Conservation (phyloP, 2,113 vertebrate genomes). For the Scortum barcoo region DNA sequence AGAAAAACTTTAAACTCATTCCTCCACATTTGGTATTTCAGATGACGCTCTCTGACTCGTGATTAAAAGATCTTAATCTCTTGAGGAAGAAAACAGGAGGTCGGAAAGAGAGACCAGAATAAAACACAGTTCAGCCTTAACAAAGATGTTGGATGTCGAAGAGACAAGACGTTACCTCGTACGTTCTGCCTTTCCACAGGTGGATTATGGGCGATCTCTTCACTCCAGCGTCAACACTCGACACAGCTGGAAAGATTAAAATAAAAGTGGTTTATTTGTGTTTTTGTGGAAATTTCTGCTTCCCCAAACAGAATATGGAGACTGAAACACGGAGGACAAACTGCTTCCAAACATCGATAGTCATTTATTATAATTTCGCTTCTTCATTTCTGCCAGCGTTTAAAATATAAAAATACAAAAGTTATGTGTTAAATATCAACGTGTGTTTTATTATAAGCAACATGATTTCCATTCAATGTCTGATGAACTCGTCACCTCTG, state of each 20-base stretch:
- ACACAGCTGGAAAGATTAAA: constrained; percentile 14
- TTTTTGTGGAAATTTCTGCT: background rate
- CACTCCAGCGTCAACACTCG: constrained; percentile 37
- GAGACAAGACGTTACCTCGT: constrained; percentile 57
- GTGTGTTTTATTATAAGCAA: too few species aligned
- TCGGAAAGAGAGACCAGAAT: background rate
- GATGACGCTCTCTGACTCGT: background rate
- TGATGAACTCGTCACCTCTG: constrained; percentile 39
- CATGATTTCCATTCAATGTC: background rate
- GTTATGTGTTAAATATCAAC: too few species aligned
- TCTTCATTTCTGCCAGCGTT: too few species aligned
- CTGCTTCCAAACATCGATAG: too few species aligned
- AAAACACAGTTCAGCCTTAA: background rate
- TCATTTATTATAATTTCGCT: too few species aligned
- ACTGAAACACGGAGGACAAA: too few species aligned
- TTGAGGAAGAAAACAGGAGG: background rate
- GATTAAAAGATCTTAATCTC: background rate
- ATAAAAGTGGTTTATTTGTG: background rate
- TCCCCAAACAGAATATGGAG: too few species aligned
- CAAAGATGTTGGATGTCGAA: background rate
- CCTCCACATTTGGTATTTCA: background rate
- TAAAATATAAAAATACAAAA: too few species aligned
- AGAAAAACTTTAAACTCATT: too few species aligned
- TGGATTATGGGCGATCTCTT: constrained; percentile 68
- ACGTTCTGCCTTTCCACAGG: constrained; percentile 69